A percentile compares a stretch with the other conserved stretches of the same genome.
Evolutionary conservation across 1,140 invertebrate species (phyloP).

Genomic region (Drosophila ohnishii): DNA sequence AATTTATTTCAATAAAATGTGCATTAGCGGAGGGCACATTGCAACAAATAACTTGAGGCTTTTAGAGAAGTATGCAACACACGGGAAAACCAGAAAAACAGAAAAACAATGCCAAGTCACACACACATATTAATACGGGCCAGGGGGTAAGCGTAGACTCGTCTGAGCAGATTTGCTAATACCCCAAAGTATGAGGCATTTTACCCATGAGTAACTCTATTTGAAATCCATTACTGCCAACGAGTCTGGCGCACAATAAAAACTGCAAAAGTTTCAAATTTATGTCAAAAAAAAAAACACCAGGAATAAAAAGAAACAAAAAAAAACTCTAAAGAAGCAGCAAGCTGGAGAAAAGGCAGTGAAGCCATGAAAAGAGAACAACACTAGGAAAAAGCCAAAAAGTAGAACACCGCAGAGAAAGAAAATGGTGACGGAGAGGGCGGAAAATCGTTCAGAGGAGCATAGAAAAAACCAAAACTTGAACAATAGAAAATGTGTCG

Average conservation of each 20-base stretch:
- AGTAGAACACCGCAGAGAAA: conserved; percentile 55
- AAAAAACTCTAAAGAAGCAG: conserved; percentile 9
- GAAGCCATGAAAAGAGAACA: conserved; percentile 68
- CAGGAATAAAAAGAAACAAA: background rate
- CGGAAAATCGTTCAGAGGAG: conserved; percentile 14
- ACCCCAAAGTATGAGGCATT: conserved; percentile 79
- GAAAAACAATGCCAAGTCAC: conserved; percentile 29
- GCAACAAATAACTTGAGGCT: conserved; percentile 79
- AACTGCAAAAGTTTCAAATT: conserved; percentile 80
- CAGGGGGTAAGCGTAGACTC: background rate
- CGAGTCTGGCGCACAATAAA: conserved; percentile 77
- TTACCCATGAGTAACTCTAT: conserved; percentile 81
- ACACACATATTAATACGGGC: conserved; percentile 63
- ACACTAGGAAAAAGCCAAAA: conserved; percentile 67
- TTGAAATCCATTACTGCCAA: conserved; percentile 81
- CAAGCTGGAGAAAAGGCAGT: conserved; percentile 32
- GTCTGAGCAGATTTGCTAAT: conserved; percentile 76
- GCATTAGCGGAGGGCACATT: conserved; percentile 68
- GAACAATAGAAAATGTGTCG: conserved; percentile 75
- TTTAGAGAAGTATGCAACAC: conserved; percentile 66
- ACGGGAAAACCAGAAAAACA: background rate
- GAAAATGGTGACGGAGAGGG: conserved; percentile 3
- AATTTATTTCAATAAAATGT: conserved; percentile 82
- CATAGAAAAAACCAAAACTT: conserved; percentile 53
- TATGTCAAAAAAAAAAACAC: conserved; percentile 70